These are phyloP conservation scores for Hystrix cristata DNA, from an alignment of 2,113 vertebrate species.

Conservation along the genomic window DNA sequence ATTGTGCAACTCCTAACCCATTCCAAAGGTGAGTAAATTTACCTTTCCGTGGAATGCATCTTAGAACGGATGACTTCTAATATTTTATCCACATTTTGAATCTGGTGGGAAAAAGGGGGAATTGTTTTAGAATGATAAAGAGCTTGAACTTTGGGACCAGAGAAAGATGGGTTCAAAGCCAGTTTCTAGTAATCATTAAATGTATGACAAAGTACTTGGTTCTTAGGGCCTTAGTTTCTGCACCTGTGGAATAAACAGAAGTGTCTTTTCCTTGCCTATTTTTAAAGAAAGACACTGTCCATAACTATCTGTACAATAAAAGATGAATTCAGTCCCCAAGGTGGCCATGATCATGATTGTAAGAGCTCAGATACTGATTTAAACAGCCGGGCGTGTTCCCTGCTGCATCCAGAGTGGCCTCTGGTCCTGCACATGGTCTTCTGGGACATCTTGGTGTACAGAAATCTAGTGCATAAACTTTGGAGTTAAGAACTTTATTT, in stretches of 20 bases:
- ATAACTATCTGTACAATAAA: neutral
- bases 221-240: neutral
- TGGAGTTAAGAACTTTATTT: neutral
- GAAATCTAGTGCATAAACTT: neutral
- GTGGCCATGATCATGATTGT: neutral
- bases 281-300: neutral
- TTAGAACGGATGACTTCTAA: neutral
- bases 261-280: neutral
- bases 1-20: neutral
- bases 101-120: neutral
- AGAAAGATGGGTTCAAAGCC: neutral
- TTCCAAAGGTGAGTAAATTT: neutral
- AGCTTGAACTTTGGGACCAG: neutral
- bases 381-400: neutral
- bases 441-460: neutral
- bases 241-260: neutral
- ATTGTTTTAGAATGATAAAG: neutral
- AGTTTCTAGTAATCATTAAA: neutral
- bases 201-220: neutral
- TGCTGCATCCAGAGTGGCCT: neutral
- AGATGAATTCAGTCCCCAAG: neutral
- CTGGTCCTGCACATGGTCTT: neutral
- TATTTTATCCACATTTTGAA: neutral
- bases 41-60: neutral
- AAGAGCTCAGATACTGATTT: neutral